Percentiles rank a stretch among this genome's conserved stretches.
Evolutionary conservation across 2,888 invertebrate genomes (phyloP).

Genomic region (Augiades crinisus): DNA sequence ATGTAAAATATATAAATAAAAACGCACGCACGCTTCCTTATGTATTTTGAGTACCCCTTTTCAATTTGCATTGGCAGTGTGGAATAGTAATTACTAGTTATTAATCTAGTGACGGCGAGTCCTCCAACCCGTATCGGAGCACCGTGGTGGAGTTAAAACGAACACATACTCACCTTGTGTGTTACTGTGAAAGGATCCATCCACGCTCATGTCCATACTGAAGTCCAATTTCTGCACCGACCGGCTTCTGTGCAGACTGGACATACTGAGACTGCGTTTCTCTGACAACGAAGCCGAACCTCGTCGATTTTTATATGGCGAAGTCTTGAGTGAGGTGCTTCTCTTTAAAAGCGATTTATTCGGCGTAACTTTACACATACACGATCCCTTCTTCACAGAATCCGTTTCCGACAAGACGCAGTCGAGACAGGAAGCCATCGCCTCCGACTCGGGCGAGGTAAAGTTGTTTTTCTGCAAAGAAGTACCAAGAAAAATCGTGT

Average conservation of each 20-base stretch:
- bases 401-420: slow-evolving; percentile 51
- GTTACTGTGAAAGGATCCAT: slow-evolving; percentile 64
- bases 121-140: too few relatives aligned
- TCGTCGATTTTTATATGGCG: slow-evolving; percentile 53
- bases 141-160: too few relatives aligned
- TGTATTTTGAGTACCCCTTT: too few relatives aligned
- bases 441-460: slow-evolving; percentile 66
- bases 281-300: slow-evolving; percentile 54
- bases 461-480: slow-evolving; percentile 65
- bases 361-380: slow-evolving; percentile 61
- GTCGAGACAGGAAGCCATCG: slow-evolving; percentile 65
- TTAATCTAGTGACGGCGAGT: too few relatives aligned
- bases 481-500: neutral
- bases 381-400: slow-evolving; percentile 48
- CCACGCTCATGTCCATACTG: slow-evolving; percentile 78
- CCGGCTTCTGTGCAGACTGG: slow-evolving; percentile 64
- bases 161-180: slow-evolving; percentile 62
- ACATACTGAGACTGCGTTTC: slow-evolving; percentile 66
- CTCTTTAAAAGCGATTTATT: slow-evolving; percentile 54
- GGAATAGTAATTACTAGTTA: too few relatives aligned
- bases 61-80: too few relatives aligned
- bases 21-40: too few relatives aligned
- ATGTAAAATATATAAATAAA: too few relatives aligned
- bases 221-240: slow-evolving; percentile 78
- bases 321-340: slow-evolving; percentile 65